Percentiles rank a stretch among this genome's conserved stretches.
Evolutionary conservation across 2,888 invertebrate genomes (phyloP).

Genomic region (Arge pagana): DNA sequence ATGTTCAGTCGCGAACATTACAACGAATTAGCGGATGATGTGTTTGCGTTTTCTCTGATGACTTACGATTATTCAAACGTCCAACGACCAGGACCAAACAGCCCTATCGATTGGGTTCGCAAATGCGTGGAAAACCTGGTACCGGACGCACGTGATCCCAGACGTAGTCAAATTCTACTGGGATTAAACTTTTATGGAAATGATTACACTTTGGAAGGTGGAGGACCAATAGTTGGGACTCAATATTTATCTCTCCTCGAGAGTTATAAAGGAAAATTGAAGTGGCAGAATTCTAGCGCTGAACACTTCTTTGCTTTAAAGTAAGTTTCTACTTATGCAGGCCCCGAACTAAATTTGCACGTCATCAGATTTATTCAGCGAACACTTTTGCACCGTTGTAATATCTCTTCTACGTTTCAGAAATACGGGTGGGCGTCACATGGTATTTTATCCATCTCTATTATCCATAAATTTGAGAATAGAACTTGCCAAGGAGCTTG

Average conservation of each 20-base stretch:
- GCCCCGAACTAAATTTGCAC: background rate
- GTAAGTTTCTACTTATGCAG: slow-evolving; percentile 62
- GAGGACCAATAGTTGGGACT: slow-evolving; percentile 79
- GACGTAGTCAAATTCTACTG: slow-evolving; percentile 78
- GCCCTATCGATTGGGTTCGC: slow-evolving; percentile 82
- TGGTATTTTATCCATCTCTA: slow-evolving; percentile 89
- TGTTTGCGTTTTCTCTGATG: slow-evolving; percentile 93
- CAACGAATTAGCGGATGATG: slow-evolving; percentile 73
- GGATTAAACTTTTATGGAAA: slow-evolving; percentile 95
- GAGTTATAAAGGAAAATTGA: slow-evolving; percentile 74
- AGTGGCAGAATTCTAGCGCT: slow-evolving; percentile 75
- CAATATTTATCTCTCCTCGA: slow-evolving; percentile 79
- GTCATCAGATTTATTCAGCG: slow-evolving; percentile 11
- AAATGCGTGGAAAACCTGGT: slow-evolving; percentile 76
- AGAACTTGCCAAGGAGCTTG: slow-evolving; percentile 77
- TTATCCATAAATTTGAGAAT: slow-evolving; percentile 81
- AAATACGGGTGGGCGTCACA: slow-evolving; percentile 70
- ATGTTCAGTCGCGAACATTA: slow-evolving; percentile 78
- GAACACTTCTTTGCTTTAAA: slow-evolving; percentile 87
- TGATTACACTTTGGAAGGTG: slow-evolving; percentile 81
- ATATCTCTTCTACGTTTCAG: slow-evolving; percentile 57
- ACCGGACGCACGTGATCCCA: slow-evolving; percentile 64
- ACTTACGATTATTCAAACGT: slow-evolving; percentile 91
- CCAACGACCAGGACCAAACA: slow-evolving; percentile 86
- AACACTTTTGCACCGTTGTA: slow-evolving; percentile 1